Conservation (phyloP, 1,140 invertebrate species). For the Anadara kagoshimensis region DNA sequence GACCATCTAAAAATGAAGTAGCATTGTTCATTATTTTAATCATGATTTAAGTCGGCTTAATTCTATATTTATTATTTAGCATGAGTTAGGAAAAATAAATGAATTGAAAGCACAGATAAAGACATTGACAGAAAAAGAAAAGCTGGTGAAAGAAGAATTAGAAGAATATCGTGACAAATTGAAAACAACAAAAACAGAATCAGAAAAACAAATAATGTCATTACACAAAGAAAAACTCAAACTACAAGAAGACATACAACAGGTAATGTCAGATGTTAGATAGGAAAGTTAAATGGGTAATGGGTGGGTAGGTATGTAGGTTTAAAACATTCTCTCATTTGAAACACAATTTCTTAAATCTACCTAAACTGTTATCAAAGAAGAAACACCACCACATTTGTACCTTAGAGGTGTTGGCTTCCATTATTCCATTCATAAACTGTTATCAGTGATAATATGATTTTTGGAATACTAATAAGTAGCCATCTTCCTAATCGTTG, state of each 20-base stretch:
- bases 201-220: constrained; percentile 43
- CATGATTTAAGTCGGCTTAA: too few species aligned
- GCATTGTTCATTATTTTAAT: not conserved
- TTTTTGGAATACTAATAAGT: too few species aligned
- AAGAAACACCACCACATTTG: too few species aligned
- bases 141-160: constrained; percentile 40
- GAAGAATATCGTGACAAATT: constrained; percentile 37
- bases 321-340: too few species aligned
- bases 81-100: constrained; percentile 38
- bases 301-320: not conserved
- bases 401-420: too few species aligned
- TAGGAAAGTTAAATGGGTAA: not conserved
- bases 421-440: too few species aligned
- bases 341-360: too few species aligned
- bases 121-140: constrained; percentile 39
- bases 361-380: too few species aligned
- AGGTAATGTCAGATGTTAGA: constrained; percentile 22
- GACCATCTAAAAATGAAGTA: too few species aligned
- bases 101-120: constrained; percentile 41
- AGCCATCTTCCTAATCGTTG: too few species aligned
- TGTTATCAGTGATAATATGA: too few species aligned
- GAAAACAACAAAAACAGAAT: constrained; percentile 32
- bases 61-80: constrained; percentile 40
- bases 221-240: constrained; percentile 49
- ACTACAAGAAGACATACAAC: constrained; percentile 46